phyloP scores from a whole-genome alignment of 37 sponge, comb jelly and placozoan genomes.

The Hexactinellida sp. region DNA sequence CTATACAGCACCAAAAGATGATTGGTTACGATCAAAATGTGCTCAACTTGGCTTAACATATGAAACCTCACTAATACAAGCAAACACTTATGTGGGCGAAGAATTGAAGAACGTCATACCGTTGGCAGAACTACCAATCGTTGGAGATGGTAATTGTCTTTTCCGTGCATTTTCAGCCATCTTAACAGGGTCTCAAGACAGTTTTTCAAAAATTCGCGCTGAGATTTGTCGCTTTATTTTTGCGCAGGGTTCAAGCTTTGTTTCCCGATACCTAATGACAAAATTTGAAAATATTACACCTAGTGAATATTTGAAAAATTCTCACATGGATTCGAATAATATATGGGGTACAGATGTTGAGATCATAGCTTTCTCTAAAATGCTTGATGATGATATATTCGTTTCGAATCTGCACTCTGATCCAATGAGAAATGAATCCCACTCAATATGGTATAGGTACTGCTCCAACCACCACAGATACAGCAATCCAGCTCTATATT shows the following conservation, averaged over 20 bases:
- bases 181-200: slow-evolving; percentile 12
- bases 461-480: background rate
- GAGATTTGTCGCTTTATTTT: background rate
- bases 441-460: background rate
- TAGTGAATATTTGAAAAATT: slow-evolving; percentile 3
- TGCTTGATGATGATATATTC: background rate
- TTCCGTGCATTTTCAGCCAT: background rate
- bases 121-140: background rate
- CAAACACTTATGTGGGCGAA: background rate
- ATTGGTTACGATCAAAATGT: background rate
- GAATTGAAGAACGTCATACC: background rate
- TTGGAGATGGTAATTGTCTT: background rate
- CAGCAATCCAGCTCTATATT: background rate
- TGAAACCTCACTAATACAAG: background rate
- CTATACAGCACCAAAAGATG: background rate
- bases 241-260: background rate
- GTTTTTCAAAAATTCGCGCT: background rate
- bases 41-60: background rate
- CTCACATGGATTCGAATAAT: background rate
- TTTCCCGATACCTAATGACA: slow-evolving; percentile 1
- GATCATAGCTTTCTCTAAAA: background rate
- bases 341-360: slow-evolving; percentile 12
- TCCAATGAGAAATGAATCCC: background rate
- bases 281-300: slow-evolving; percentile 4
- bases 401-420: background rate